Conservation (phyloP, 1,140 invertebrate genomes). For the Trichonephila clavata region DNA sequence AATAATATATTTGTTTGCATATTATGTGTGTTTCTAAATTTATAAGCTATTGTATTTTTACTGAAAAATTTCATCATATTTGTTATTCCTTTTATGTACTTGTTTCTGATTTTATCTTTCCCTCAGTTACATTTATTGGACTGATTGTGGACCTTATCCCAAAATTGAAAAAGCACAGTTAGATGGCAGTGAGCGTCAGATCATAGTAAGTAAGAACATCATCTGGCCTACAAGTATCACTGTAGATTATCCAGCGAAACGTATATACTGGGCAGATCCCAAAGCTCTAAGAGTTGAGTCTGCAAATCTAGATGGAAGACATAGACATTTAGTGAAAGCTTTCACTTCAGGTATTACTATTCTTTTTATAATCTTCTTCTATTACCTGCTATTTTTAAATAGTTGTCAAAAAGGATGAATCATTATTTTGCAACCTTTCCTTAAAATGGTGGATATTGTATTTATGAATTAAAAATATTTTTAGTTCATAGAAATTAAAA, state of each 20-base stretch:
- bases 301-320: slow-evolving; percentile 87
- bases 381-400: too few relatives aligned
- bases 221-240: slow-evolving; percentile 88
- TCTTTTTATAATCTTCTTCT: not conserved
- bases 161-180: slow-evolving; percentile 86
- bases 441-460: too few relatives aligned
- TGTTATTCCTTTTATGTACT: not conserved
- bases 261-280: slow-evolving; percentile 84
- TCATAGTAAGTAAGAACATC: slow-evolving; percentile 90
- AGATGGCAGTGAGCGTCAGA: slow-evolving; percentile 90
- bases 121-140: slow-evolving; percentile 90
- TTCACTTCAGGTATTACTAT: slow-evolving; percentile 82
- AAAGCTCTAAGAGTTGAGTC: slow-evolving; percentile 84
- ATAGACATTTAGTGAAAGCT: slow-evolving; percentile 84
- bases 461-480: too few relatives aligned
- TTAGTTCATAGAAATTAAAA: too few relatives aligned
- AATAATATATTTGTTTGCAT: too few relatives aligned
- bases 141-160: slow-evolving; percentile 87
- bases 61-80: not conserved
- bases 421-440: too few relatives aligned
- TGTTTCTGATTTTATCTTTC: slow-evolving; percentile 80
- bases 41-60: too few relatives aligned
- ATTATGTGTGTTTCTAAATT: too few relatives aligned
- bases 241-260: slow-evolving; percentile 82
- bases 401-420: too few relatives aligned